Conservation (phyloP, 2,797 vertebrate species). For the Platyrinchus mystaceus region DNA sequence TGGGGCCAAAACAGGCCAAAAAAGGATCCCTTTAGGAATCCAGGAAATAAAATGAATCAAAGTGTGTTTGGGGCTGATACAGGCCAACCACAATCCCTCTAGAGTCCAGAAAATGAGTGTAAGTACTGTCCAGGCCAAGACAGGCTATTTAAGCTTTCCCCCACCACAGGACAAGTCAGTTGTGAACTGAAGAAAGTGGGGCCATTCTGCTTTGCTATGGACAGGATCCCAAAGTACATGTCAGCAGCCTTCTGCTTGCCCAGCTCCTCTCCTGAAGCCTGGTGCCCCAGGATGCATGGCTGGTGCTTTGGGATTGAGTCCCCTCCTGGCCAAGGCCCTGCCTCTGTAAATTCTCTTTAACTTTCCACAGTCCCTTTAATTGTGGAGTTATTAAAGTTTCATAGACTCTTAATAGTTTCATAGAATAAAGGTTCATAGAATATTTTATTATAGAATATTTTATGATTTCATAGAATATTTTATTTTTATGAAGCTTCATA, state of each 20-base stretch:
- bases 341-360: not conserved
- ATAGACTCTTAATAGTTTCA: not conserved
- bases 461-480: not conserved
- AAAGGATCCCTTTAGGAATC: slow-evolving; percentile 31
- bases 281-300: not conserved
- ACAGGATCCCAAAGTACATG: not conserved
- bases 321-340: not conserved
- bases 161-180: not conserved
- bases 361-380: not conserved
- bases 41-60: slow-evolving; percentile 64
- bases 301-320: not conserved
- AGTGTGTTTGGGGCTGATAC: slow-evolving; percentile 54
- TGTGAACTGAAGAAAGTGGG: not conserved
- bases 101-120: slow-evolving; percentile 53
- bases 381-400: not conserved
- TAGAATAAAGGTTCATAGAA: not conserved
- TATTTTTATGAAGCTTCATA: too few species aligned
- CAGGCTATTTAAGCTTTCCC: slow-evolving; percentile 39
- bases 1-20: slow-evolving; percentile 53
- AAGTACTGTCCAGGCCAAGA: slow-evolving; percentile 39
- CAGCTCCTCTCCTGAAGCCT: not conserved
- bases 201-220: not conserved
- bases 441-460: not conserved
- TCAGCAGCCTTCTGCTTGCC: not conserved
- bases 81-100: slow-evolving; percentile 65